Evolutionary conservation across 2,888 invertebrate species (phyloP).

Genomic region (Masnerella sp.): DNA sequence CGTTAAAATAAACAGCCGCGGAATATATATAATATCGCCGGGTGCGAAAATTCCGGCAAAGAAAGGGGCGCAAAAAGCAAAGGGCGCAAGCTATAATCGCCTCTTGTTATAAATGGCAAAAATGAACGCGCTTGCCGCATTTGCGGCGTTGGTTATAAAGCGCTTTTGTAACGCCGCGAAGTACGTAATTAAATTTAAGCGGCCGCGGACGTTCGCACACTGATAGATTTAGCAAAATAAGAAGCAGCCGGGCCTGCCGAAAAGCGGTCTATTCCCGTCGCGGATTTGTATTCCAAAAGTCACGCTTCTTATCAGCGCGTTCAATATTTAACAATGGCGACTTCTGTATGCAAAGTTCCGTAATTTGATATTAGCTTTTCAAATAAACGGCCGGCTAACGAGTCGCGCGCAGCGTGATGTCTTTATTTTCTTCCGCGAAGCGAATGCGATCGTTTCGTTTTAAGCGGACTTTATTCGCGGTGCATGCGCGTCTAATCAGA

Average conservation of each 20-base stretch:
- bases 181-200: constrained; percentile 64
- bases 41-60: neutral
- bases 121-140: constrained; percentile 64
- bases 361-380: constrained; percentile 47
- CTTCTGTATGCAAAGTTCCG: constrained; percentile 30
- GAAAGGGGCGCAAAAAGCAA: constrained; percentile 11
- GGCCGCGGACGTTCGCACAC: constrained; percentile 36
- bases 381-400: constrained; percentile 19
- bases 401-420: constrained; percentile 31
- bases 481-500: constrained; percentile 53
- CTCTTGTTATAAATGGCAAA: constrained; percentile 48
- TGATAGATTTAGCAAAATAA: constrained; percentile 43
- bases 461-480: constrained; percentile 46
- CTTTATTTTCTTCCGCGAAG: constrained; percentile 44
- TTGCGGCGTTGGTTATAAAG: constrained; percentile 62
- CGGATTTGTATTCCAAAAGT: constrained; percentile 24
- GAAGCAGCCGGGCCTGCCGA: constrained; percentile 8
- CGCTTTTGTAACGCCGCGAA: constrained; percentile 62
- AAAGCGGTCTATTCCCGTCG: neutral
- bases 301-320: constrained; percentile 6
- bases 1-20: constrained; percentile 21
- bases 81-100: constrained; percentile 35
- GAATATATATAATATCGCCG: neutral
- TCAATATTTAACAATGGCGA: constrained; percentile 33
- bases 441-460: constrained; percentile 44